Percentiles rank a stretch among this genome's conserved stretches.
phyloP scores from a whole-genome alignment of 1,140 invertebrate genomes.

The Chironomus tepperi region DNA sequence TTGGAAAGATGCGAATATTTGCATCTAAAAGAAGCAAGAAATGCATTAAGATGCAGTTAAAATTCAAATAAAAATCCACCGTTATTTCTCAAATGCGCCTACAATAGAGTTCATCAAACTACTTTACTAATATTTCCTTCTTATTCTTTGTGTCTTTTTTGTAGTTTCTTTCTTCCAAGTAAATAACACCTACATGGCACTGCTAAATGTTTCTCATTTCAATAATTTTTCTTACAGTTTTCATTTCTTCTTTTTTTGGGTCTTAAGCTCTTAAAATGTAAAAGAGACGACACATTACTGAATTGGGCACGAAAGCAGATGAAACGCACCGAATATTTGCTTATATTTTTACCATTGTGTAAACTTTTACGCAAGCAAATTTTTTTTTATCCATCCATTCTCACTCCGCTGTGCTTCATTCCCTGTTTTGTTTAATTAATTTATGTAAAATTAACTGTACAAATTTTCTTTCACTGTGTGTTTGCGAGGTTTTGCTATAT shows the following conservation, averaged over 20 bases:
- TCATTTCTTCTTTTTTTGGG: background rate
- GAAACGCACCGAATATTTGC: background rate
- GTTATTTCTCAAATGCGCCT: too few relatives aligned
- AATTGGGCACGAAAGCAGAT: background rate
- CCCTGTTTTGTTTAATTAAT: background rate
- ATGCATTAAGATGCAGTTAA: too few relatives aligned
- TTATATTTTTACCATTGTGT: too few relatives aligned
- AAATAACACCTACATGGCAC: constrained; percentile 6
- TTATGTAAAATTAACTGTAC: constrained; percentile 14
- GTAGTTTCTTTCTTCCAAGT: too few relatives aligned
- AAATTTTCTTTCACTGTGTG: background rate
- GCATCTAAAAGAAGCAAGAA: too few relatives aligned
- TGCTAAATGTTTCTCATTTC: background rate
- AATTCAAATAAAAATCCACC: too few relatives aligned
- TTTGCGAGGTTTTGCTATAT: background rate
- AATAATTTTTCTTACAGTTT: too few relatives aligned
- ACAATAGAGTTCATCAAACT: too few relatives aligned
- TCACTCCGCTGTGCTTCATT: background rate
- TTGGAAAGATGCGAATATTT: too few relatives aligned
- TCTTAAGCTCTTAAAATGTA: background rate
- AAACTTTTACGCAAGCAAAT: background rate
- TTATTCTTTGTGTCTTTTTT: too few relatives aligned
- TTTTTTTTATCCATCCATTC: background rate
- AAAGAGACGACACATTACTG: background rate
- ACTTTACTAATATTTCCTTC: too few relatives aligned